Conservation (phyloP, 2,797 vertebrate genomes). For the Myotis vivesi region DNA sequence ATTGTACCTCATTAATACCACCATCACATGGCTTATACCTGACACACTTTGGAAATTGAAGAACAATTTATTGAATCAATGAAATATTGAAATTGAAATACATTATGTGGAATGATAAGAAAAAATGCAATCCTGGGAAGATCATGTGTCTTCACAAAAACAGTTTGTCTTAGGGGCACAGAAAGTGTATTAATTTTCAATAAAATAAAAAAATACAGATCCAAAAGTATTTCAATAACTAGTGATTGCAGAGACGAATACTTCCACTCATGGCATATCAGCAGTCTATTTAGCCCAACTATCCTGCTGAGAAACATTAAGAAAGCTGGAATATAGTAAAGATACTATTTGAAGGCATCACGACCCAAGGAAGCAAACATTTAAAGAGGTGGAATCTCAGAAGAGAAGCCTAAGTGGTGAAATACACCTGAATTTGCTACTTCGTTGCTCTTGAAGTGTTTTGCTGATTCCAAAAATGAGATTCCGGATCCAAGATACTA, state of each 20-base stretch:
- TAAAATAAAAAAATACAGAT: not conserved
- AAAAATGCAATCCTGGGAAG: not conserved
- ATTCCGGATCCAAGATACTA: not conserved
- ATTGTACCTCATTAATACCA: not conserved
- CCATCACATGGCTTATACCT: not conserved
- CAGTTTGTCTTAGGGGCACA: not conserved
- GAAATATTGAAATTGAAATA: conserved; percentile 25
- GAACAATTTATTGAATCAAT: not conserved
- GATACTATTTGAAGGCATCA: not conserved
- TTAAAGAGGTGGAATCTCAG: not conserved
- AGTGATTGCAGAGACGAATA: not conserved
- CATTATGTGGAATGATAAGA: not conserved
- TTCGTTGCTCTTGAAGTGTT: not conserved
- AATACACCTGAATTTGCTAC: not conserved
- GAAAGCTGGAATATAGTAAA: not conserved
- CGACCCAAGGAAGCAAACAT: not conserved
- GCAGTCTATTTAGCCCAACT: not conserved
- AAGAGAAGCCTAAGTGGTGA: not conserved
- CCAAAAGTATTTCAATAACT: not conserved
- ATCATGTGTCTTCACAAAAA: not conserved
- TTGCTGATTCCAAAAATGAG: not conserved
- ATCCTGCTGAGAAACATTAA: not conserved
- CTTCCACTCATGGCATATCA: not conserved
- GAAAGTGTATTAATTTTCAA: not conserved
- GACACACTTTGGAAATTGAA: not conserved